Base-by-base conservation (phyloP, 2,888 invertebrate species). In the Carpatolechia fugitivella region DNA sequence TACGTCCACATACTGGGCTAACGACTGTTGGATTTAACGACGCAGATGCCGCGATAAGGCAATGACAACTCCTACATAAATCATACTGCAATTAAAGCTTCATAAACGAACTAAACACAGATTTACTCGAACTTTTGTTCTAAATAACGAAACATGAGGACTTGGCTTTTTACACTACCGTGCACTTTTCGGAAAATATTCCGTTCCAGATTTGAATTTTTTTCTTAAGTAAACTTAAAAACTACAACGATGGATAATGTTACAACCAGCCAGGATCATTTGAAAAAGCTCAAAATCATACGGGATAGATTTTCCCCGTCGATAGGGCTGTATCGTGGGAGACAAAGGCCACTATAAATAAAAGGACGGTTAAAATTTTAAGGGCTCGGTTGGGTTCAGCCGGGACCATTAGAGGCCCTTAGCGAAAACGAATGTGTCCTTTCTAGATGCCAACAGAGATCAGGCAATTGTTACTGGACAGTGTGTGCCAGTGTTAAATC, bases 281-380 rank as follows among this genome's bases (percentile, higher is more conserved):
- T 35, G n/a, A 38, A 40, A 49, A 68, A 67, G 68, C 69, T 65
- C 68, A 66, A 76, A 73, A 79, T 83, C 80, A 81, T 81, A 83
- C 78, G 74, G 74, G 76, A 74, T 73, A 82, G 85, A 85, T 85
- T 65, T 64, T 66, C 66, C 62, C 61, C 55, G 57, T 64, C 68
- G 85, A 85, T 85, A 85, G 69, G n/a, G 69, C 76, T 71, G 72
- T 71, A 72, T 72, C 71, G 65, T 62, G 64, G 65, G 75, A 79
- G 75, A 79, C 80, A 77, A 83, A 81, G 76, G 80, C 74, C 73
- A 68, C 76, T 72, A 84, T 88, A 89, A 88, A 88, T 87, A 87
- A 88, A 81, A 80, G 76, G 76, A 74, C 66, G 78, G 80, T 85
- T 85, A 84, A 89, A 86, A 85, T 85, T 88, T 87, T 85, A 87